These are phyloP conservation scores for Orchestia grillus DNA, from an alignment of 1,140 invertebrate species.

Conservation along the genomic window DNA sequence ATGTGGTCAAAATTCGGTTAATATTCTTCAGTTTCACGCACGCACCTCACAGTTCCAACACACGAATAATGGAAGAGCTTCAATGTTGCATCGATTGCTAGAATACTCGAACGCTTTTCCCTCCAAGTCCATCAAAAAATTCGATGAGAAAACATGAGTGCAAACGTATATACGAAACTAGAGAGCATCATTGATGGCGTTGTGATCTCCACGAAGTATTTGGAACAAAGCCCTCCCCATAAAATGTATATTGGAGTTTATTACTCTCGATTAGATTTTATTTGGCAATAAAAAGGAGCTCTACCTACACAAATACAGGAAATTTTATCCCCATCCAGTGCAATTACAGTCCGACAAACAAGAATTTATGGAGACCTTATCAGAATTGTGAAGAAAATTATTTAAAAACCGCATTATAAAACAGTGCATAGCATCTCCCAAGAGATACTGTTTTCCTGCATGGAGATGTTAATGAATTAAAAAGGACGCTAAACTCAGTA, in stretches of 20 bases:
- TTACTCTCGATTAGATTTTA: constrained; percentile 54
- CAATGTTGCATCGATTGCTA: too few species aligned
- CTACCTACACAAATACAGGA: constrained; percentile 5
- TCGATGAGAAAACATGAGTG: neutral
- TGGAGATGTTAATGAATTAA: neutral
- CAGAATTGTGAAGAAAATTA: constrained; percentile 26
- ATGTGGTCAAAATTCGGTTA: too few species aligned
- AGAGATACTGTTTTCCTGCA: neutral
- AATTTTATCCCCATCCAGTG: neutral
- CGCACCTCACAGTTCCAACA: too few species aligned
- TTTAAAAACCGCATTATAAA: neutral
- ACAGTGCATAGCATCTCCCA: neutral
- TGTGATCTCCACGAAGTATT: neutral
- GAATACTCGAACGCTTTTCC: too few species aligned
- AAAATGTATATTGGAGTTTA: constrained; percentile 53
- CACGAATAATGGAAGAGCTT: too few species aligned
- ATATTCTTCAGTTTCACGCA: too few species aligned
- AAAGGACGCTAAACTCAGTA: neutral
- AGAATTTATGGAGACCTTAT: constrained; percentile 27
- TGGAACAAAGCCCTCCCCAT: constrained; percentile 15
- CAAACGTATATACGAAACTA: neutral
- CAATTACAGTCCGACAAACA: neutral
- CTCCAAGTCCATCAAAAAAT: neutral
- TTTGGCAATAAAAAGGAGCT: constrained; percentile 11
- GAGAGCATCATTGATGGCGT: neutral